Conservation (phyloP, 2,888 invertebrate genomes). For the Polymixis flavicincta region DNA sequence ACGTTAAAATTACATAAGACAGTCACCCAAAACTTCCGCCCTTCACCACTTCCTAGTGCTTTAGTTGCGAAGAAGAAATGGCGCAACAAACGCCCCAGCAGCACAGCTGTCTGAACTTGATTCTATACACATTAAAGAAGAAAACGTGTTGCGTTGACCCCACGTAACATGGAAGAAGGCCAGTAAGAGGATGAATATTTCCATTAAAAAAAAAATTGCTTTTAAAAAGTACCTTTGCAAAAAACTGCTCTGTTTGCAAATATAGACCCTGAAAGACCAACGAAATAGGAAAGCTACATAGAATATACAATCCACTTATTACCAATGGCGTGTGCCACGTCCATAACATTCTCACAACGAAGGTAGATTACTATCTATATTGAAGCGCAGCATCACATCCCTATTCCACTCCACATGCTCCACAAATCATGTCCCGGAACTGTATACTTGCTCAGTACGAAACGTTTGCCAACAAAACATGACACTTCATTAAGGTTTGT, state of each 20-base stretch:
- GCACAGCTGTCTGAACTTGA: no score
- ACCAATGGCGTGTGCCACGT: not conserved
- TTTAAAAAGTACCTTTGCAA: not conserved
- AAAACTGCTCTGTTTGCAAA: not conserved
- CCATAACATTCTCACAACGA: not conserved
- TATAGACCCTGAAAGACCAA: not conserved
- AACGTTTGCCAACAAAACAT: conserved; percentile 46
- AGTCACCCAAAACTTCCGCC: no score
- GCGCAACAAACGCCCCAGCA: no score
- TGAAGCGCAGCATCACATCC: conserved; percentile 9
- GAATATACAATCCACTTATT: not conserved
- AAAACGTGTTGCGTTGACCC: no score
- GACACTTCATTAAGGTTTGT: conserved; percentile 48
- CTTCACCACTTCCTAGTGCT: no score
- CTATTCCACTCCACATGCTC: conserved; percentile 19
- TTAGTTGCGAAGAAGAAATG: no score
- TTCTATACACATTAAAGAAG: no score
- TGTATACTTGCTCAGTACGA: conserved; percentile 27
- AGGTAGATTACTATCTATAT: conserved; percentile 43
- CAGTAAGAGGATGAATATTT: no score
- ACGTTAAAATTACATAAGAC: no score
- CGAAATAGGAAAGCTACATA: not conserved
- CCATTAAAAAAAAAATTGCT: no score
- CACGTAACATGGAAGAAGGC: no score
- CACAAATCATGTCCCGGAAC: conserved; percentile 44